Evolutionary conservation across 2,797 vertebrate genomes (phyloP), one percentile per base, ranked within the genome.

Genomic region (Arremon aurantiirostris): DNA sequence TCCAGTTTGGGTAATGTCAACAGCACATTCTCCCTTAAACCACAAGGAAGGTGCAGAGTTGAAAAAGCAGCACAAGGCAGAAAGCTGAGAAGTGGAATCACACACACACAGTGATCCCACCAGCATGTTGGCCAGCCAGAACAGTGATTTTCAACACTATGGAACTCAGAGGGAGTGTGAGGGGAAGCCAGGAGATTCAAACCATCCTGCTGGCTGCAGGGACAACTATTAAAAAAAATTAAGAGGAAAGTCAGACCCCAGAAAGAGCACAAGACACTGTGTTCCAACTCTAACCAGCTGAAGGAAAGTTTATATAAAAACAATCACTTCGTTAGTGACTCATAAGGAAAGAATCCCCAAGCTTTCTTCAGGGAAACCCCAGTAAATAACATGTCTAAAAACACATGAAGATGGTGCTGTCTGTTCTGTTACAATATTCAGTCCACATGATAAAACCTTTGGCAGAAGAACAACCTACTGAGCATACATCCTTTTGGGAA

Each of bases 291-390:
- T 92, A 97, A 94, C 95, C 97, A 97, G 97, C 96, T 97, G 96
- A 98, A 97, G 96, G 97, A 97, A 98, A 97, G 97, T 98, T 98
- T 98, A 95, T 97, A 97, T 87, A 96, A 97, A 98, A 98, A 98
- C 93, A 97, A 97, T 95, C 96, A 86, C 85, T 97, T 96, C 19
- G 96, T 97, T 92, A 94, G 87, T 98, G 97, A 98, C 92, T 98
- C 98, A 98, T 26, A 55, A 91, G 97, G 97, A 97, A 98, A 97
- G 94, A 98, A 98, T 98, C 71, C 85, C 80, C 63, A 68, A 96
- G 97, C 95, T 97, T 98, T 98, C 97, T 98, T 97, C 96, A 98
- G 97, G 97, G 97, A 98, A 98, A 97, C 97, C 98, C 98, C 97
- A 97, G 97, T 97, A 98, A 98, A 97, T 97, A 98, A 98, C 90